Evolutionary conservation across 2,113 vertebrate genomes (phyloP), one percentile per base, ranked within the genome.

Genomic region (Hemichromis elongatus): DNA sequence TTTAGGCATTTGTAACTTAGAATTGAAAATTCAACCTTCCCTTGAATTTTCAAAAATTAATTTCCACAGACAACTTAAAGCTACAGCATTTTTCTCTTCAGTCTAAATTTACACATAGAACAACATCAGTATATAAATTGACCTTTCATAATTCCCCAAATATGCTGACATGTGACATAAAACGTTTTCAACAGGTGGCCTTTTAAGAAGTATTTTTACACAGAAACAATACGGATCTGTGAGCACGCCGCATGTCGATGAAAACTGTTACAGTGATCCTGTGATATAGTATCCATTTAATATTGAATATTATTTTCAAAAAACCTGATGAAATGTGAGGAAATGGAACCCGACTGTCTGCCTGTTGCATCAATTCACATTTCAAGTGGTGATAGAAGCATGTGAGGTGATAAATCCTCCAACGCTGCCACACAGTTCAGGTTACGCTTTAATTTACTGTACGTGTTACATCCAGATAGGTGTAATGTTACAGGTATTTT

Each of bases 401-500:
- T 54, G 80, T 81, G 63, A 55, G 52, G 75, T 9, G 81, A 82
- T 77, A 63, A 87, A 88, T 81, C 87, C 84, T 84, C 54, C 35
- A 75, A 86, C 59, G 47, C 66, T 13, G 79, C 47, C 70, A 33
- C 81, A 19, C n/a, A 19, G 70, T 35, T 92, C 82, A 61, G 80
- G 81, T 90, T 92, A 85, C 91, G 79, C 30, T 10, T 89, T 84
- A 80, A 92, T 91, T 86, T 88, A 89, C 84, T 45, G 82, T 83
- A 78, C 3, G 12, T 50, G 21, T 90, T 81, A 83, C 77, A 70
- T 77, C 66, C 55, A 78, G 84, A 86, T 55, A 33, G 84, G 91
- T 88, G 75, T 92, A 86, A 82, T 24, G 87, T 90, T 90, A 79
- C 91, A 89, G 68, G 82, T 87, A 92, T 93, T 92, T 90, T 92